These are phyloP conservation scores for Volucella zonaria DNA, from an alignment of 2,888 invertebrate genomes.

Conservation along the genomic window DNA sequence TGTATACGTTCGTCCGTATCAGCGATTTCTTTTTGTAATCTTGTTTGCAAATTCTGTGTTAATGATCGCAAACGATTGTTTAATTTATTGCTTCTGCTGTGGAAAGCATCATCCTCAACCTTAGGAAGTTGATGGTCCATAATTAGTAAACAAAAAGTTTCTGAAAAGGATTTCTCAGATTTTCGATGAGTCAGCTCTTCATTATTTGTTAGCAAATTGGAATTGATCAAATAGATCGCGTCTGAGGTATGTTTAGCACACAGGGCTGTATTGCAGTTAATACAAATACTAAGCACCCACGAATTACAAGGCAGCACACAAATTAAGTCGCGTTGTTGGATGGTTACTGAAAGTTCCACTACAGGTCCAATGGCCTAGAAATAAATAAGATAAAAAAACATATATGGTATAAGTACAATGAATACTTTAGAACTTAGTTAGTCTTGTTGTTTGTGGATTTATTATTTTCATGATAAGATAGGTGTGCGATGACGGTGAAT, in stretches of 20 bases:
- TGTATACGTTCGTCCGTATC: constrained; percentile 90
- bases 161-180: constrained; percentile 87
- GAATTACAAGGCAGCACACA: constrained; percentile 76
- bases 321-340: constrained; percentile 79
- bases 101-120: constrained; percentile 47
- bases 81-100: constrained; percentile 83
- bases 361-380: constrained; percentile 80
- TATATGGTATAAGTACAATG: constrained; percentile 1
- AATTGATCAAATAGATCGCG: constrained; percentile 78
- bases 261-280: constrained; percentile 80
- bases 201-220: constrained; percentile 82
- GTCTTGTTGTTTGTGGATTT: constrained; percentile 13
- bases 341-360: constrained; percentile 78
- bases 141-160: constrained; percentile 88
- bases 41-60: constrained; percentile 86
- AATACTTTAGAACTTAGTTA: constrained; percentile 11
- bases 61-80: constrained; percentile 80
- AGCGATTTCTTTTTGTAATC: constrained; percentile 87
- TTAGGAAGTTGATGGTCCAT: constrained; percentile 76
- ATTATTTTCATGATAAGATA: constrained; percentile 41
- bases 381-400: constrained; percentile 22
- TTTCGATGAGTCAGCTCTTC: constrained; percentile 86
- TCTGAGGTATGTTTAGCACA: constrained; percentile 77
- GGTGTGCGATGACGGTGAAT: not conserved
- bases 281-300: constrained; percentile 80